Base-by-base conservation (phyloP, 2,888 invertebrate genomes). In the Argyresthia goedartella region DNA sequence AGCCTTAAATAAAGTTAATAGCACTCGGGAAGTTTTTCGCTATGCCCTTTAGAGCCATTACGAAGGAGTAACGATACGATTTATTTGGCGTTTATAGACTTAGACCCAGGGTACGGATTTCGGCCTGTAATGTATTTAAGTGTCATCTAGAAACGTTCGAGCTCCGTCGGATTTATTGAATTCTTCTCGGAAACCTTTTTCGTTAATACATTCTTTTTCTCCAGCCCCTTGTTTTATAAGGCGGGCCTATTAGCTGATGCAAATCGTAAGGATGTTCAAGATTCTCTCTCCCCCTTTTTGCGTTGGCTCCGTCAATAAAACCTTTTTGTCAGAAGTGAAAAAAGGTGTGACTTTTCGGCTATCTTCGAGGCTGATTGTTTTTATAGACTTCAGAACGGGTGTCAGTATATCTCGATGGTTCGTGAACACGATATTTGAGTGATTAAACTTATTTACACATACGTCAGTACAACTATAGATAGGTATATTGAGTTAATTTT, bases 1-100 rank as follows among this genome's bases (percentile, higher is more conserved):
- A 72, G 73, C 71, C 81, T 82, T 82, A 82, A 84, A 84, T 81
- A 82, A 84, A 78, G 72, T 84, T 84, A 81, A 84, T 84, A 77
- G 82, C 80, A 66, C 71, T 69, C 69, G 62, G 69, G 73, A 80
- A 84, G 76, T 81, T 81, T 81, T 82, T 80, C 81, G 73, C 67
- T 72, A 76, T 75, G 73, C 78, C 81, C 80, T 75, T 71, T 71
- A 73, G 71, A 69, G 75, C 79, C 75, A 80, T 84, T 81, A 84
- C 73, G 71, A 63, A 73, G 34, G 34, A 71, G 75, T 75, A 71
- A 75, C 73, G 73, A 71, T 69, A 73, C 78, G 82, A 82, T 84
- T 84, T 84, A 84, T 82, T 71, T 65, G 66, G 60, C 73, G 71
- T 81, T 81, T 77, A 81, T 76, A 76, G 78, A 78, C 74, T 77